Base-by-base conservation (phyloP, 2,888 invertebrate genomes). In the Pristionchus exspectatus region DNA sequence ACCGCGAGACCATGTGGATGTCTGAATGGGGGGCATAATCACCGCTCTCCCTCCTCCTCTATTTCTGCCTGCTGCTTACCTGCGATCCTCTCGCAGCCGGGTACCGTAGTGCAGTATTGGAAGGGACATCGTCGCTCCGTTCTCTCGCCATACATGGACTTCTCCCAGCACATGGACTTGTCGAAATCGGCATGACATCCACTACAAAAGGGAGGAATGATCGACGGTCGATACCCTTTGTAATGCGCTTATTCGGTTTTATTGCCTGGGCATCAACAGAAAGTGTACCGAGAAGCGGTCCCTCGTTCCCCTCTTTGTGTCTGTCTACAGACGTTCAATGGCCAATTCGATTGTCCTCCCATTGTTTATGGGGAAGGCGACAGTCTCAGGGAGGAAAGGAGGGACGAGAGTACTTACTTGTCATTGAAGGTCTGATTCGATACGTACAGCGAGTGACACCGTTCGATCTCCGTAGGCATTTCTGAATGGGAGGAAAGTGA, bases 71-170 rank as follows among this genome's bases (percentile, higher is more conserved):
- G 14, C 3, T n/a, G 18, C 91, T 89, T 56, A 94, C 94, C 90
- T 84, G 93, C 92, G 5, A 94, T 91, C 50, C 91, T 88, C 72
- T 92, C 93, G 81, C 95, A 95, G 44, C 94, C 95, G 50, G 93
- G 93, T 18, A 94, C 91, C 5, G 94, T 89, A 14, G 93, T 90
- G 89, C 95, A 95, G 86, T 93, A 95, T 38, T 91, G 92, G 91
- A 95, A 95, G 18, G 95, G 95, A 86, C 95, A 95, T n/a, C 91
- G 90, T 89, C 94, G 87, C 56, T 93, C 91, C 87, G 92, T 93
- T 16, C 89, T 90, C 56, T 93, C 92, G 24, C 94, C 95, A 21
- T 90, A 89, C 27, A 90, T 88, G 21, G 93, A 92, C 85, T 92
- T 92, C 77, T 91, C 88, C 94, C 94, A 94, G 90, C 94, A 94